phyloP scores from a whole-genome alignment of 2,113 vertebrate genomes.

The Seriola aureovittata region DNA sequence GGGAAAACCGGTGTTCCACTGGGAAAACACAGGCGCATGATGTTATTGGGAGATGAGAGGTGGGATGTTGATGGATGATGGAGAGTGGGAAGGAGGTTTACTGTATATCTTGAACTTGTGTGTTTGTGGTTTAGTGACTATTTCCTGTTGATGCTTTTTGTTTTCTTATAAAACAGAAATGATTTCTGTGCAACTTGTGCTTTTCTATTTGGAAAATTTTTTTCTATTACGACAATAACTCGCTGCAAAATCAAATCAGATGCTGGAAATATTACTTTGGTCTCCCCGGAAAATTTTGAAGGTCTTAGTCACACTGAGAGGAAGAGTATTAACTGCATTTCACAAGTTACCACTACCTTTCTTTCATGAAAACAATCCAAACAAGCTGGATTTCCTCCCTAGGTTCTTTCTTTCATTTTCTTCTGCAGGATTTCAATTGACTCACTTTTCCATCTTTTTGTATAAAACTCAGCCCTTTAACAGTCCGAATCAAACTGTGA shows the following conservation, averaged over 20 bases:
- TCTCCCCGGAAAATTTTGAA: neutral
- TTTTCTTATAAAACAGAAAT: neutral
- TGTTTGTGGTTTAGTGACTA: neutral
- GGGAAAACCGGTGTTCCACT: neutral
- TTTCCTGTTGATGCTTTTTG: neutral
- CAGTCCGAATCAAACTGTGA: conserved; percentile 14
- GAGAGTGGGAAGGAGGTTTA: neutral
- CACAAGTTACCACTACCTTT: neutral
- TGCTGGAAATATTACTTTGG: neutral
- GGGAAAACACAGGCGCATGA: neutral
- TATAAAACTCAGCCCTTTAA: conserved; percentile 9
- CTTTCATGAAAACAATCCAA: neutral
- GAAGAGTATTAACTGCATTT: neutral
- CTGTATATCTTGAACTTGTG: neutral
- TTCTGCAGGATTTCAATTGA: neutral
- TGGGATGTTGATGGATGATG: neutral
- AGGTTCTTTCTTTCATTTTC: neutral
- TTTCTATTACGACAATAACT: neutral
- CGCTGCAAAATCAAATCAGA: neutral
- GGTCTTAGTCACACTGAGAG: neutral
- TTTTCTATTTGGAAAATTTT: neutral
- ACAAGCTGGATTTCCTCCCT: neutral
- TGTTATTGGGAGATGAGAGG: neutral
- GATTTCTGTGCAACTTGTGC: neutral
- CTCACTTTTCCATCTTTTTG: neutral